Percentiles rank a stretch among this genome's conserved stretches.
Evolutionary conservation across 2,113 vertebrate genomes (phyloP).

Genomic region (Xenopus borealis): DNA sequence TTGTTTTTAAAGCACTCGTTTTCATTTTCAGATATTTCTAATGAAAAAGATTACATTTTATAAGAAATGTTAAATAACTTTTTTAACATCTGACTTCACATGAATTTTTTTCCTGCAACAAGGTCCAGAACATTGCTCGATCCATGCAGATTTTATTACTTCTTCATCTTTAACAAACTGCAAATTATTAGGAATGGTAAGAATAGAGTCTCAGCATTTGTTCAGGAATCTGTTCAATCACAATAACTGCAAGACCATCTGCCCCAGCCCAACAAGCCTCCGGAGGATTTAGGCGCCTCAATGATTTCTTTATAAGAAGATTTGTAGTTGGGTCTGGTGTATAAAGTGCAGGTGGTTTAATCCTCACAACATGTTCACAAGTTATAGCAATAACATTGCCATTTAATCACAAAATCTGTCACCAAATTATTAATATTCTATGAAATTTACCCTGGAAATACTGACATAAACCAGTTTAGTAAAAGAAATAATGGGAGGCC

Average conservation of each 20-base stretch:
- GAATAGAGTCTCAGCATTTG: slow-evolving; percentile 29
- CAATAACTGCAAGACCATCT: slow-evolving; percentile 40
- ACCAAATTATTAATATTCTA: slow-evolving; percentile 40
- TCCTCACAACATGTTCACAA: slow-evolving; percentile 44
- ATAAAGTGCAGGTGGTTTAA: slow-evolving; percentile 45
- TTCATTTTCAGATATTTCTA: too few relatives aligned
- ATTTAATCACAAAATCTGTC: slow-evolving; percentile 44
- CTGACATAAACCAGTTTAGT: slow-evolving; percentile 24
- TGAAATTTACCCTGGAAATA: slow-evolving; percentile 31
- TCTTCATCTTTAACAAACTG: slow-evolving; percentile 29
- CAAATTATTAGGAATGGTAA: slow-evolving; percentile 25
- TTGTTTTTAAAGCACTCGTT: too few relatives aligned
- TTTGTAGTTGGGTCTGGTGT: slow-evolving; percentile 39
- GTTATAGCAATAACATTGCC: slow-evolving; percentile 44
- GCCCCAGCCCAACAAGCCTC: slow-evolving; percentile 41
- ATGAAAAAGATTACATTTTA: too few relatives aligned
- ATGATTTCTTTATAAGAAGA: slow-evolving; percentile 47
- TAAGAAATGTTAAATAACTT: too few relatives aligned
- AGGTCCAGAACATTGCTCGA: neutral
- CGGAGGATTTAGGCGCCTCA: slow-evolving; percentile 39
- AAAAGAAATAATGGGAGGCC: neutral
- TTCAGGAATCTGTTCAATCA: slow-evolving; percentile 33
- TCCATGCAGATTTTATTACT: neutral
- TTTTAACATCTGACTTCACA: neutral
- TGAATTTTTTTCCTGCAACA: neutral